Evolutionary conservation across 2,113 vertebrate species (phyloP), one percentile per base, ranked within the genome.

Genomic region (Murina feae): DNA sequence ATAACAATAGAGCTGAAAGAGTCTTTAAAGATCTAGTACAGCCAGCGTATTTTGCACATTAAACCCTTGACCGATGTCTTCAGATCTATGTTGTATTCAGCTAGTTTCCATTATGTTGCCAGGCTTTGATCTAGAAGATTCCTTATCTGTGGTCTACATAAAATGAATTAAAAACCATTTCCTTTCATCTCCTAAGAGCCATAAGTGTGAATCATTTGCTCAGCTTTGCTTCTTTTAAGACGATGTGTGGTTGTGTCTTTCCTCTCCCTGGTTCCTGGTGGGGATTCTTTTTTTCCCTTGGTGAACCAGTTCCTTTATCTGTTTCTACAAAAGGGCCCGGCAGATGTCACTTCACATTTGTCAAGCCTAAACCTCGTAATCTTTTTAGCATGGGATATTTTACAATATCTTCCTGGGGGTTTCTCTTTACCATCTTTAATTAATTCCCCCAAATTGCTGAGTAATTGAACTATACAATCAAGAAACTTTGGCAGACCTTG

Each of bases 331-430:
- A 98, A 98, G 98, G 96, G 85, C 96, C 84, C 51, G 12, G 93
- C 90, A 95, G 95, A 98, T 98, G 98, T 98, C 98, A 98, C 96
- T 97, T 98, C 97, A 93, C 97, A 97, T 98, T 98, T 98, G 98
- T 98, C 98, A 98, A 97, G 94, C 96, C 68, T 85, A 97, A 97
- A 95, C 66, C 92, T 90, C 89, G 30, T 96, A 98, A 96, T 95
- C 98, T 97, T 97, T 98, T 97, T 97, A 98, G 96, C 94, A 97
- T 97, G 82, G 97, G 96, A 95, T 95, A 97, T 94, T 98, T 97
- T 97, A 95, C 87, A 85, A 95, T 89, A 97, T 97, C 97, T 97
- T 97, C 87, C 80, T 90, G 86, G 94, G 88, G 88, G 90, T 94
- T 97, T 97, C 97, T 96, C 42, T 55, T 86, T 95, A 93, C 88